A percentile compares a stretch with the other conserved stretches of the same genome.
Conservation (phyloP, 2,888 invertebrate genomes). For the Pachydiplax longipennis region DNA sequence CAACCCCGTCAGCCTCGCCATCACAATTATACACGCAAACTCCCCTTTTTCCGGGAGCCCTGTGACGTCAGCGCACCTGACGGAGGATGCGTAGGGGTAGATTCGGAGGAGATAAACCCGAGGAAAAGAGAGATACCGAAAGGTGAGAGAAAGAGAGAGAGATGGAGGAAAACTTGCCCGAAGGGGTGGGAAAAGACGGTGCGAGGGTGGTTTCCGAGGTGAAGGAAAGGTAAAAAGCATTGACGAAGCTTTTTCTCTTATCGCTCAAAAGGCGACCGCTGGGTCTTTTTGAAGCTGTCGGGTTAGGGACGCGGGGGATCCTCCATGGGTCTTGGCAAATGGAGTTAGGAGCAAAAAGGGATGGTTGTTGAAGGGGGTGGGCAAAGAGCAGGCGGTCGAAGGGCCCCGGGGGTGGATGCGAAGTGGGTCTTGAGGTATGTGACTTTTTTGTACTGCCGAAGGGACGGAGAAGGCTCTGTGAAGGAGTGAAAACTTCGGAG, state of each 20-base stretch:
- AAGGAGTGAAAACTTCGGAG: not conserved
- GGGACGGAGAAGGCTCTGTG: not conserved
- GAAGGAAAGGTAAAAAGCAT: slow-evolving; percentile 43
- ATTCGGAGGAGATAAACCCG: not conserved
- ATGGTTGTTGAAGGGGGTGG: slow-evolving; percentile 2
- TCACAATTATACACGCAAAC: not conserved
- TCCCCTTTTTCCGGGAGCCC: not conserved
- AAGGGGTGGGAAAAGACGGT: not conserved
- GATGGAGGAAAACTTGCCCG: not conserved
- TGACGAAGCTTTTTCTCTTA: slow-evolving; percentile 43
- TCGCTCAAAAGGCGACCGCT: slow-evolving; percentile 40
- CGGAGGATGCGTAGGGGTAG: not conserved
- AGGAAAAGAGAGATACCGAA: not conserved
- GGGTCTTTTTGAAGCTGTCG: slow-evolving; percentile 38
- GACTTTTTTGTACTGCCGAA: slow-evolving; percentile 17
- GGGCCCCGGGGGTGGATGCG: not conserved
- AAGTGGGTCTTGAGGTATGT: slow-evolving; percentile 12
- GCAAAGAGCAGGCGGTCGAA: not conserved
- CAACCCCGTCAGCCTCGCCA: not conserved
- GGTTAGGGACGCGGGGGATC: not conserved
- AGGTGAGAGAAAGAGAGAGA: not conserved
- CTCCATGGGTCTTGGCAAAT: not conserved
- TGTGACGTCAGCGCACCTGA: not conserved
- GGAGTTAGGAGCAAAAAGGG: not conserved
- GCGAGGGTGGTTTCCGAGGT: slow-evolving; percentile 36